A percentile compares a stretch with the other conserved stretches of the same genome.
Evolutionary conservation across 2,888 invertebrate genomes (phyloP).

Genomic region (Eledona agricola): DNA sequence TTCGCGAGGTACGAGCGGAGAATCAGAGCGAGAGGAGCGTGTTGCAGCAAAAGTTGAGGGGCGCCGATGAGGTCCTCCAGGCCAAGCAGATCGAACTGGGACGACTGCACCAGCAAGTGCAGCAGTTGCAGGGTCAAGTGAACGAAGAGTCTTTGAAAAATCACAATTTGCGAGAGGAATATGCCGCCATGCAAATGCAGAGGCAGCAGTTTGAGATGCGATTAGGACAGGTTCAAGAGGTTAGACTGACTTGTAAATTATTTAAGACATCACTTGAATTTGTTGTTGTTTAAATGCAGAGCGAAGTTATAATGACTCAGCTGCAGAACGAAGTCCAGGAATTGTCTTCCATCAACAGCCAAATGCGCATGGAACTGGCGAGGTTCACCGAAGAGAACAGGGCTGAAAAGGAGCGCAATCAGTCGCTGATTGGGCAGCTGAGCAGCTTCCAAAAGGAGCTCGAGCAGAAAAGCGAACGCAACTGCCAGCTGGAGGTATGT

Average conservation of each 20-base stretch:
- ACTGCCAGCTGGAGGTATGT: slow-evolving; percentile 38
- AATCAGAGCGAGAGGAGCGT: slow-evolving; percentile 74
- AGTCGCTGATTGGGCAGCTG: slow-evolving; percentile 49
- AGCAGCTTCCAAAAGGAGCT: slow-evolving; percentile 63
- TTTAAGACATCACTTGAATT: no score
- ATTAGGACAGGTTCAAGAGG: slow-evolving; percentile 70
- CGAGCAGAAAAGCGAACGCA: slow-evolving; percentile 67
- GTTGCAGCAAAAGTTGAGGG: slow-evolving; percentile 65
- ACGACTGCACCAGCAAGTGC: slow-evolving; percentile 62
- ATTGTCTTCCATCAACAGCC: slow-evolving; percentile 52
- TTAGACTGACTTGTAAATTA: no score
- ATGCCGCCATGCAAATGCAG: slow-evolving; percentile 68
- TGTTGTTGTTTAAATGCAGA: no score
- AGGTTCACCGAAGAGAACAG: slow-evolving; percentile 57
- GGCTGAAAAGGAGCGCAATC: slow-evolving; percentile 51
- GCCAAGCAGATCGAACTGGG: slow-evolving; percentile 67
- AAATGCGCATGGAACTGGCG: slow-evolving; percentile 64
- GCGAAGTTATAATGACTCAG: slow-evolving; percentile 56
- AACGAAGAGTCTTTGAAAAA: slow-evolving; percentile 65
- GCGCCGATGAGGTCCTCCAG: slow-evolving; percentile 66
- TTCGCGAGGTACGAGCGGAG: slow-evolving; percentile 79
- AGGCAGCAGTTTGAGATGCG: slow-evolving; percentile 73
- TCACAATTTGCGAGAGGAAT: slow-evolving; percentile 66
- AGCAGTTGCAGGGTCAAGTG: slow-evolving; percentile 70
- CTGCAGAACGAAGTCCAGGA: slow-evolving; percentile 60